Evolutionary conservation across 2,888 invertebrate species (phyloP).

Genomic region (Drosophila paramelanica): DNA sequence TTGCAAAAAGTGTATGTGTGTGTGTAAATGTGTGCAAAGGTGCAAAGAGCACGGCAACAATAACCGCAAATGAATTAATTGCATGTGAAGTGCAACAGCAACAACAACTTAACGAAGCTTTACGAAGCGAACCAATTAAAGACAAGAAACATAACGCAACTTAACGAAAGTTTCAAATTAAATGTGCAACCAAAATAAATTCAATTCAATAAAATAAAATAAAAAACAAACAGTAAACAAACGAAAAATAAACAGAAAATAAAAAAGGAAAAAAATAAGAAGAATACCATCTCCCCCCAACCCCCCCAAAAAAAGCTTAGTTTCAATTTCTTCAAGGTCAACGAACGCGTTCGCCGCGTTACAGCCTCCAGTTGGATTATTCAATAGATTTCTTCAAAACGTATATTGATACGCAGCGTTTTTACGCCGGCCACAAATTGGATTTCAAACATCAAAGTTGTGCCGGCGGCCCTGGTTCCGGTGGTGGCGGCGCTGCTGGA

Average conservation of each 20-base stretch:
- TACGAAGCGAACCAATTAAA: constrained; percentile 8
- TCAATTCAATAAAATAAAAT: not conserved
- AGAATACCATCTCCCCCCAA: no score
- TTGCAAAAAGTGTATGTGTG: constrained; percentile 9
- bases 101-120: constrained; percentile 3
- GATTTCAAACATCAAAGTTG: constrained; percentile 93
- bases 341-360: constrained; percentile 60
- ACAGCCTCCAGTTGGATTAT: constrained; percentile 80
- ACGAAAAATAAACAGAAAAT: not conserved
- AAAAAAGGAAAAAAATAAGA: not conserved
- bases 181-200: not conserved
- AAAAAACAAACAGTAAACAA: not conserved
- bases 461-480: constrained; percentile 88
- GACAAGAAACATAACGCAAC: not conserved
- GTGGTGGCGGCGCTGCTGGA: constrained; percentile 85
- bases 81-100: constrained; percentile 4
- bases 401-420: constrained; percentile 84
- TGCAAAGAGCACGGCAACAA: constrained; percentile 19
- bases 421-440: constrained; percentile 90
- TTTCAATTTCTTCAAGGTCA: constrained; percentile 18
- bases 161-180: not conserved
- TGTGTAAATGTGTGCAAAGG: constrained; percentile 10
- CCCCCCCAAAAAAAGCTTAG: no score
- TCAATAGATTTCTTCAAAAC: constrained; percentile 85
- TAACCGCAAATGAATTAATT: constrained; percentile 18